These are phyloP conservation scores for Nicator chloris DNA, from an alignment of 2,113 vertebrate genomes.

Conservation along the genomic window DNA sequence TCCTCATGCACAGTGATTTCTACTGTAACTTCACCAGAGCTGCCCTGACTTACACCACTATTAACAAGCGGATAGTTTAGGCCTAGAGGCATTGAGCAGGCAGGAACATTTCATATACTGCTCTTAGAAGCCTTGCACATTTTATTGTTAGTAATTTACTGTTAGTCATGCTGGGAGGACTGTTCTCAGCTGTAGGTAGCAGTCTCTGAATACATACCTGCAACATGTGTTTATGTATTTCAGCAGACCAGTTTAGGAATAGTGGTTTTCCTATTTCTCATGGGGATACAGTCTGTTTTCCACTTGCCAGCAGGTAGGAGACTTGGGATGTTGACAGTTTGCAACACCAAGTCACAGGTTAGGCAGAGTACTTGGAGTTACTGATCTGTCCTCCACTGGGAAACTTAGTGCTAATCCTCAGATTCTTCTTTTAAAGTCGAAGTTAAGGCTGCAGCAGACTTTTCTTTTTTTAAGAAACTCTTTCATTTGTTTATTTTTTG, in stretches of 20 bases:
- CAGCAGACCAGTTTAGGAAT: background rate
- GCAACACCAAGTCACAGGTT: background rate
- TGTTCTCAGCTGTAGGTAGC: constrained; percentile 27
- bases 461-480: background rate
- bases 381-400: constrained; percentile 9
- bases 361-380: background rate
- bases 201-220: constrained; percentile 13
- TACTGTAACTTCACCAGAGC: constrained; percentile 36
- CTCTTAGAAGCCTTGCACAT: constrained; percentile 1
- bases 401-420: constrained; percentile 10
- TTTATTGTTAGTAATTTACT: constrained; percentile 32
- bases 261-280: background rate
- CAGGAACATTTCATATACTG: background rate
- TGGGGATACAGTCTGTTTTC: background rate
- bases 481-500: constrained; percentile 33
- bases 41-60: constrained; percentile 9
- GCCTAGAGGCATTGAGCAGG: constrained; percentile 27
- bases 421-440: background rate
- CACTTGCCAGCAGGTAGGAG: background rate
- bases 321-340: background rate
- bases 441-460: background rate
- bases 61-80: background rate
- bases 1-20: constrained; percentile 23
- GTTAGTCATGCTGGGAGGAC: constrained; percentile 21
- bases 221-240: background rate